Base-by-base conservation (phyloP, 2,888 invertebrate species). In the Geophilus truncorum region DNA sequence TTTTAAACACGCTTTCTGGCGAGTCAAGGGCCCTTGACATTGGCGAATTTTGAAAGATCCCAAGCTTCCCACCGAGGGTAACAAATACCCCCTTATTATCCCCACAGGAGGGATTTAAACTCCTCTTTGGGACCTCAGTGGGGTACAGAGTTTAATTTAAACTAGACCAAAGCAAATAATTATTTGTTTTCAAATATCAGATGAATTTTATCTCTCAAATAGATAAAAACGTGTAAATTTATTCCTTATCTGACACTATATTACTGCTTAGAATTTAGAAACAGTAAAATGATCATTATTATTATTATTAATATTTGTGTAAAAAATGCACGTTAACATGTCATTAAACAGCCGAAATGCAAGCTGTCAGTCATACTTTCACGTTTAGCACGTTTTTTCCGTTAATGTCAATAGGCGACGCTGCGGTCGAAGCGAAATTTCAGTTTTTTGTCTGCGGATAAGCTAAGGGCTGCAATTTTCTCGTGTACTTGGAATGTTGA, bases 381-480 rank as follows among this genome's bases (percentile, higher is more conserved):
- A 70, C 70, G 70, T 70, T 70, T 70, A 3, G 70, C 70, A 70
- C 70, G 70, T 70, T 70, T 70, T 70, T 25, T 23, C 28, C 1
- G 25, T 21, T 70, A 3, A 15, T 62, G 62, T 62, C 62, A 25
- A 70, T 28, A 70, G 70, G 25, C 70, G 70, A 25, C 70, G 70
- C 70, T 70, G 70, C 25, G 28, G 25, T 70, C 25, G 25, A 28
- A 25, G n/a, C 10, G 70, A 70, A 9, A 28, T 70, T 70, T 25
- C 1, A 1, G 25, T 70, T 70, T 70, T 70, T 70, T 70, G n/a
- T 28, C 6, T 70, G 12, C 12, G 70, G 70, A 25, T 70, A 12
- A 70, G 70, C 15, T 70, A 28, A 70, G 28, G 70, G 70, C 25
- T 70, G 70, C 28, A 70, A 70, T 70, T 70, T 70, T 70, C 70